A percentile compares a stretch with the other conserved stretches of the same genome.
Conservation (phyloP, 2,888 invertebrate genomes). For the Temnothorax unifasciatus region DNA sequence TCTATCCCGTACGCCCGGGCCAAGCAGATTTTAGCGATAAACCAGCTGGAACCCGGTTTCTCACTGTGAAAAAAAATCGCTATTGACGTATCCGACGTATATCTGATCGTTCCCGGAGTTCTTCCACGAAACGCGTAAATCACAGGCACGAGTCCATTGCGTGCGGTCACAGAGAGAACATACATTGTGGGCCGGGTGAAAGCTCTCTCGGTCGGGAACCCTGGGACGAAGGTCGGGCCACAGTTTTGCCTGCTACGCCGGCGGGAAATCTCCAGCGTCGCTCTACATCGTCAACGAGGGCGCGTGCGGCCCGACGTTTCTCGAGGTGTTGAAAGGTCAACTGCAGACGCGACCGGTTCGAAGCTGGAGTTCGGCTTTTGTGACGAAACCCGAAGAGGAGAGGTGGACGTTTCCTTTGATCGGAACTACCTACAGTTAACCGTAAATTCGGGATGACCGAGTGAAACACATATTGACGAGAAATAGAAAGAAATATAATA, state of each 20-base stretch:
- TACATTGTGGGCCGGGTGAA: conserved; percentile 35
- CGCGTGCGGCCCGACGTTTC: conserved; percentile 68
- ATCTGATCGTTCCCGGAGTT: conserved; percentile 16
- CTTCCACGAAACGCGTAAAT: conserved; percentile 36
- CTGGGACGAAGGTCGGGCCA: conserved; percentile 26
- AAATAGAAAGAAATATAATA: neutral
- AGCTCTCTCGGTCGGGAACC: conserved; percentile 17
- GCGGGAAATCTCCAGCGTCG: conserved; percentile 50
- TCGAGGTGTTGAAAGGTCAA: conserved; percentile 73
- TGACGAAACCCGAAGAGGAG: conserved; percentile 71
- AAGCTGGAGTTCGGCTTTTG: conserved; percentile 68
- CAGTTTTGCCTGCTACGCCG: conserved; percentile 16
- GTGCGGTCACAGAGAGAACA: conserved; percentile 36
- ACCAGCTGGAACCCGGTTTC: conserved; percentile 7
- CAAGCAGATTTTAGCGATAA: conserved; percentile 9
- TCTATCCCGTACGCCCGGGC: neutral
- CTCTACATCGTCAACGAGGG: conserved; percentile 60
- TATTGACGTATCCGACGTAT: conserved; percentile 35
- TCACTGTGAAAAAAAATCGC: conserved; percentile 32
- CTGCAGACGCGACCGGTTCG: conserved; percentile 70
- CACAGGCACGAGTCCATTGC: conserved; percentile 35
- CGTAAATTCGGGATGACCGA: neutral
- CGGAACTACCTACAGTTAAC: conserved; percentile 57
- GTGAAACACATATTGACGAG: neutral
- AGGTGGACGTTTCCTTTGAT: conserved; percentile 68